Evolutionary conservation across 1,140 invertebrate species (phyloP).

Genomic region (Drosophila sulfurigaster): DNA sequence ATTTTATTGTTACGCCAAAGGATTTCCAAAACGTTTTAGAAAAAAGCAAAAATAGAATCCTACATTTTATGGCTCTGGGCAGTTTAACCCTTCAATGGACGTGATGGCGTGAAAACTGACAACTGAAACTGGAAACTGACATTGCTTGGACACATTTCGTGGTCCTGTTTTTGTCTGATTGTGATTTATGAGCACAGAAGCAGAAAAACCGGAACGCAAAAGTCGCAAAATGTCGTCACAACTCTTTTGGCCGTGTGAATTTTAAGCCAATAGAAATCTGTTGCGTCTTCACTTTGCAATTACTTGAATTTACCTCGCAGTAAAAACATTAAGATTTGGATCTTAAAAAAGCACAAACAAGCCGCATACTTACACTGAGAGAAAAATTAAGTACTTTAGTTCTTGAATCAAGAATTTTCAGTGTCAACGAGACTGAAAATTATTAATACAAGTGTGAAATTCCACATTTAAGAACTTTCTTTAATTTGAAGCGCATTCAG

Average conservation of each 20-base stretch:
- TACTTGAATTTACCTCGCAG: not conserved
- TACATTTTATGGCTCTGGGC: conserved; percentile 73
- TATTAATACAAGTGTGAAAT: too few relatives aligned
- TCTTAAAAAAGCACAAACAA: not conserved
- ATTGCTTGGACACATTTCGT: conserved; percentile 56
- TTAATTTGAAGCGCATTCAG: too few relatives aligned
- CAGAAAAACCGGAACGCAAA: conserved; percentile 65
- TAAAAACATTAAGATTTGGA: not conserved
- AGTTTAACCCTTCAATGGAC: conserved; percentile 77
- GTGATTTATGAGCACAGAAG: conserved; percentile 64
- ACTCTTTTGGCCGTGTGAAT: conserved; percentile 27
- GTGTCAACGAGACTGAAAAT: too few relatives aligned
- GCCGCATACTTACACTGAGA: conserved; percentile 5
- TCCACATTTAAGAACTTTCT: too few relatives aligned
- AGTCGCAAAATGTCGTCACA: conserved; percentile 11
- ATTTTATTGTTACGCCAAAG: conserved; percentile 76
- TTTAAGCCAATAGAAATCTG: not conserved
- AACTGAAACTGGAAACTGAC: conserved; percentile 34
- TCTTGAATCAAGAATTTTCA: too few relatives aligned
- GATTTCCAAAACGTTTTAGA: conserved; percentile 63
- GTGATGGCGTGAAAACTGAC: conserved; percentile 46
- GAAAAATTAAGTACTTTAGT: too few relatives aligned
- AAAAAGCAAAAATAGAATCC: conserved; percentile 60
- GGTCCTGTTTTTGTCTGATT: conserved; percentile 58
- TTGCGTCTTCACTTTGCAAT: not conserved